phyloP scores from a whole-genome alignment of 2,888 invertebrate species.

The Hybos culiciformis region DNA sequence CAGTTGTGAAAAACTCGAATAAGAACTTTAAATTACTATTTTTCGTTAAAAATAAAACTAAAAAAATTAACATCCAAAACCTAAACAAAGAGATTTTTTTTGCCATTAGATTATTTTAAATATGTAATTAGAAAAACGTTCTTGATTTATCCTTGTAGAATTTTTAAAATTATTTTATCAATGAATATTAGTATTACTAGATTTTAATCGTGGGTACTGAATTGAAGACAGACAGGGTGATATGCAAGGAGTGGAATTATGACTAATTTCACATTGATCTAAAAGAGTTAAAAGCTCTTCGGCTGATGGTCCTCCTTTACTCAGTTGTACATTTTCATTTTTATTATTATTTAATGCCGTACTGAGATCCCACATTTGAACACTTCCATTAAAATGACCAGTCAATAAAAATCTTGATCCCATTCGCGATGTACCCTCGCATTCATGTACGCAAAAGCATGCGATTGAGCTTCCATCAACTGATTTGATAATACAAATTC shows the following conservation, averaged over 20 bases:
- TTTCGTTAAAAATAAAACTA: too few relatives aligned
- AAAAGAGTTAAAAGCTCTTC: conserved; percentile 81
- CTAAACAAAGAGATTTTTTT: too few relatives aligned
- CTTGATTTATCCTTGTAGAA: too few relatives aligned
- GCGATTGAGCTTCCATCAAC: conserved; percentile 89
- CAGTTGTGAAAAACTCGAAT: too few relatives aligned
- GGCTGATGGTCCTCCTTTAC: conserved; percentile 74
- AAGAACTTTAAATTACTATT: too few relatives aligned
- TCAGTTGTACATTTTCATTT: conserved; percentile 57
- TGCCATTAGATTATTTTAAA: too few relatives aligned
- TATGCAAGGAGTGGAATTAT: conserved; percentile 58
- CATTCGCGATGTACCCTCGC: conserved; percentile 90
- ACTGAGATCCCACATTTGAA: conserved; percentile 98
- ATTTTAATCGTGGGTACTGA: not conserved
- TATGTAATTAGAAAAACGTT: too few relatives aligned
- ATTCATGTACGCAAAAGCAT: conserved; percentile 93
- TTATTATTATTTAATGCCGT: conserved; percentile 78
- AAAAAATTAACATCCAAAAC: too few relatives aligned
- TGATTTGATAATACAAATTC: conserved; percentile 87
- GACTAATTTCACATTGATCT: conserved; percentile 84
- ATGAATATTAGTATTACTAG: not conserved
- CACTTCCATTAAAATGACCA: conserved; percentile 82
- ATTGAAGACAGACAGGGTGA: conserved; percentile 36
- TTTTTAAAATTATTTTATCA: too few relatives aligned
- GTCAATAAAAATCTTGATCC: conserved; percentile 83